A percentile compares a stretch with the other conserved stretches of the same genome.
phyloP scores from a whole-genome alignment of 2,888 invertebrate species.

The Ophioninae sp. region DNA sequence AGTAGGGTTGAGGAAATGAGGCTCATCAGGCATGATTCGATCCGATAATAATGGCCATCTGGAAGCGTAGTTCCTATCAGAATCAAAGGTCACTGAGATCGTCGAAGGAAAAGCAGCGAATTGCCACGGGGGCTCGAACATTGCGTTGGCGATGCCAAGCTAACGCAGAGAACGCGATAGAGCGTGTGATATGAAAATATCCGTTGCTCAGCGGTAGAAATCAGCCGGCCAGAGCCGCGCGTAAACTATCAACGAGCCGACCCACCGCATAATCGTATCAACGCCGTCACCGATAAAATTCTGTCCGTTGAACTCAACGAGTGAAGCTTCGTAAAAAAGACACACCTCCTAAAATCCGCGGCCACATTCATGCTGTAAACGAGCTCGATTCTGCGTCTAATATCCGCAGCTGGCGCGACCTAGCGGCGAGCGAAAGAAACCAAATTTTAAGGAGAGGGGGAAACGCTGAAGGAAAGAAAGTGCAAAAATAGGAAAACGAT shows the following conservation, averaged over 20 bases:
- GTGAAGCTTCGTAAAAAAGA: constrained; percentile 2
- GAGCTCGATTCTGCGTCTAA: background rate
- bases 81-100: background rate
- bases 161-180: background rate
- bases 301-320: background rate
- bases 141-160: constrained; percentile 8
- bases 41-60: background rate
- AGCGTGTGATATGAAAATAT: background rate
- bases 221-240: background rate
- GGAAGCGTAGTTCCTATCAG: background rate
- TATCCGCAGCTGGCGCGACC: background rate
- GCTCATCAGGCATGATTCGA: background rate
- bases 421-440: background rate
- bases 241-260: background rate
- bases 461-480: background rate
- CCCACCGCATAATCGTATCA: background rate
- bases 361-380: background rate
- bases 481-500: too few relatives aligned
- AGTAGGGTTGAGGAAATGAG: background rate
- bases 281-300: constrained; percentile 30
- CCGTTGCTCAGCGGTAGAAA: background rate
- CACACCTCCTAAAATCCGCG: constrained; percentile 66
- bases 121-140: background rate
- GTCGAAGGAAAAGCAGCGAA: constrained; percentile 2
- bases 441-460: background rate